phyloP scores from a whole-genome alignment of 2,888 invertebrate species.

The Coelinius sp. region DNA sequence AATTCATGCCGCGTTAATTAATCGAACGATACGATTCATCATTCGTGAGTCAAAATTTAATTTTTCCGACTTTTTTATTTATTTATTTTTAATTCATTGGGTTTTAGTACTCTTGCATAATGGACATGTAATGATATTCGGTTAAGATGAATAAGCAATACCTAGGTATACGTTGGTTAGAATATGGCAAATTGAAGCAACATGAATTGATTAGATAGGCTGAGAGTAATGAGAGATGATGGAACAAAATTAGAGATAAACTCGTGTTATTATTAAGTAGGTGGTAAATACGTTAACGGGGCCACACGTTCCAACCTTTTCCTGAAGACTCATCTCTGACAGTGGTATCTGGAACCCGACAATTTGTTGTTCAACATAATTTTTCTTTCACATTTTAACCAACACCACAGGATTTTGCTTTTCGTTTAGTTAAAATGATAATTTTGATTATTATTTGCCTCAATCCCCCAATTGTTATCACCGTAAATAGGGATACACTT shows the following conservation, averaged over 20 bases:
- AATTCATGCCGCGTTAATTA: conserved; percentile 40
- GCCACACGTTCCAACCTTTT: conserved; percentile 70
- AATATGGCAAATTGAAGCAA: conserved; percentile 62
- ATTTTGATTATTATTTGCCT: conserved; percentile 2
- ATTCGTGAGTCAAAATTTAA: conserved; percentile 26
- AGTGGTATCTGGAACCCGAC: conserved; percentile 70
- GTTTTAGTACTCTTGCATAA: conserved; percentile 22
- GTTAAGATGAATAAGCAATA: conserved; percentile 57
- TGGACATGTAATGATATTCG: conserved; percentile 15
- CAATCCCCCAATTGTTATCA: background rate
- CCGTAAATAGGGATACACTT: conserved; percentile 14
- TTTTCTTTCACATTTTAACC: conserved; percentile 20
- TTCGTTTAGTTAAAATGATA: conserved; percentile 15
- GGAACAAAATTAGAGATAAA: conserved; percentile 32
- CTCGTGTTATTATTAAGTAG: conserved; percentile 59
- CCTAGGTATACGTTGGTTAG: conserved; percentile 63
- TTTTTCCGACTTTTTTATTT: background rate
- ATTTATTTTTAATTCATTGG: background rate
- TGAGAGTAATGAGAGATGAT: conserved; percentile 56
- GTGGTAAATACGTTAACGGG: conserved; percentile 67
- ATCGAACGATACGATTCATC: background rate
- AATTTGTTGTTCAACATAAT: conserved; percentile 63
- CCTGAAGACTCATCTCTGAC: conserved; percentile 69
- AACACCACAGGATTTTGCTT: conserved; percentile 15
- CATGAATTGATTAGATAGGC: conserved; percentile 65